A percentile compares a stretch with the other conserved stretches of the same genome.
Evolutionary conservation across 2,113 vertebrate species (phyloP).

Genomic region (Notothenia coriiceps): DNA sequence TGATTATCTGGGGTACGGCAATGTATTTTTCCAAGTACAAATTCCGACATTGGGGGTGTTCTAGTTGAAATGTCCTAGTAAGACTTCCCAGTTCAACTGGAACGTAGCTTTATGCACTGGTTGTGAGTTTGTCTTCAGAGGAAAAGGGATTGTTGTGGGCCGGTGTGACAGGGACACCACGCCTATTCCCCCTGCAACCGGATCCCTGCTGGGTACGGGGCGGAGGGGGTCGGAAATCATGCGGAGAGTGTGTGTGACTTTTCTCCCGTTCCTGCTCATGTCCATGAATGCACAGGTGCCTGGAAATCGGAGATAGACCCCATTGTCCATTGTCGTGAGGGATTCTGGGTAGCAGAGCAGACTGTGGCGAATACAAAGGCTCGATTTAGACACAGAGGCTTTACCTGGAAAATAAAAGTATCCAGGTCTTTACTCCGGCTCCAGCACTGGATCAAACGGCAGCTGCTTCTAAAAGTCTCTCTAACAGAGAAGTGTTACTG

Average conservation of each 20-base stretch:
- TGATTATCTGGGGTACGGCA: too few species aligned
- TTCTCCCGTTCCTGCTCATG: constrained; percentile 45
- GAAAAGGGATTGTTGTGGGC: constrained; percentile 34
- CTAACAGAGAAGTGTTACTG: neutral
- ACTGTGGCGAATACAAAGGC: constrained; percentile 46
- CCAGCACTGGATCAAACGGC: constrained; percentile 21
- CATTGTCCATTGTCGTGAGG: constrained; percentile 79
- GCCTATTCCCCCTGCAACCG: constrained; percentile 78
- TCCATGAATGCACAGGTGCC: constrained; percentile 44
- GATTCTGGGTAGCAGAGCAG: constrained; percentile 55
- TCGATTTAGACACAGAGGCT: constrained; percentile 50
- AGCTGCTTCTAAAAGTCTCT: neutral
- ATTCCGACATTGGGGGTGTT: too few species aligned
- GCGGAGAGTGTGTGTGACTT: constrained; percentile 26
- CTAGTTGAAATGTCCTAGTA: too few species aligned
- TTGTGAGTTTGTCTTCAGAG: neutral
- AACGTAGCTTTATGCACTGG: neutral
- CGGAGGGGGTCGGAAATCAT: constrained; percentile 7
- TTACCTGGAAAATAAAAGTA: constrained; percentile 36
- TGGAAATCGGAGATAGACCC: constrained; percentile 64
- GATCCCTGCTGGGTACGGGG: constrained; percentile 43
- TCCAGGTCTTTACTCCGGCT: constrained; percentile 4
- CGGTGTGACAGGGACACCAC: constrained; percentile 32
- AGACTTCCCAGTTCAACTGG: too few species aligned
- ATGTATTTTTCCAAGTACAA: too few species aligned